These are phyloP conservation scores for Amiota communis DNA, from an alignment of 2,888 invertebrate species.

Conservation along the genomic window DNA sequence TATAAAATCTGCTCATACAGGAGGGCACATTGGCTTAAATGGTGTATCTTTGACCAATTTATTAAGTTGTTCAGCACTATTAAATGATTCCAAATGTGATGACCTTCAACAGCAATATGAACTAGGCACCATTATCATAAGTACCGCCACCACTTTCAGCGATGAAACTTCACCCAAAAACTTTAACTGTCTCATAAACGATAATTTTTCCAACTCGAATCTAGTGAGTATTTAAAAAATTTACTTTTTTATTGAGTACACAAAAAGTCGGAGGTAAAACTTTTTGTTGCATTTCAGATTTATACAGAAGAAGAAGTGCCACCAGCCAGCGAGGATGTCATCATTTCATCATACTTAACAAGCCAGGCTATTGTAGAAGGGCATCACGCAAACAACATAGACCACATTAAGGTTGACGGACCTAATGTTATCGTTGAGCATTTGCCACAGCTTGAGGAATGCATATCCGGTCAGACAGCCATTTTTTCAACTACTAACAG, in stretches of 20 bases:
- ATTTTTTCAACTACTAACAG: conserved; percentile 30
- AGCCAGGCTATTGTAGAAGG: conserved; percentile 1
- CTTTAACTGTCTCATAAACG: conserved; percentile 41
- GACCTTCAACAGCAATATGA: conserved; percentile 50
- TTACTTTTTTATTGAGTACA: not conserved
- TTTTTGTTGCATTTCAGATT: conserved; percentile 44
- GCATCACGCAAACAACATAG: not conserved
- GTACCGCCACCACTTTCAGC: conserved; percentile 40
- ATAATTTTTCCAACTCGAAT: conserved; percentile 45
- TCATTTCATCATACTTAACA: conserved; percentile 55
- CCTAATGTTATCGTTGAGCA: conserved; percentile 63
- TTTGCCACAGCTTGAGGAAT: conserved; percentile 47
- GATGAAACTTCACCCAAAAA: conserved; percentile 36
- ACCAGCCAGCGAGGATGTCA: conserved; percentile 52
- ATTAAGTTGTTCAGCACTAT: not conserved
- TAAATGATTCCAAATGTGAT: not conserved
- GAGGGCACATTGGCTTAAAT: not conserved
- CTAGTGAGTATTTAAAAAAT: conserved; percentile 47
- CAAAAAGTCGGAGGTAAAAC: not conserved
- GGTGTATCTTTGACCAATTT: not conserved
- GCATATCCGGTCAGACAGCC: conserved; percentile 31
- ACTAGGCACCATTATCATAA: conserved; percentile 58
- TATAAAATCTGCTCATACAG: not conserved
- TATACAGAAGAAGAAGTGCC: conserved; percentile 57
- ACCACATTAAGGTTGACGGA: conserved; percentile 9